Evolutionary conservation across 2,888 invertebrate genomes (phyloP).

Genomic region (Luffia ferchaultella): DNA sequence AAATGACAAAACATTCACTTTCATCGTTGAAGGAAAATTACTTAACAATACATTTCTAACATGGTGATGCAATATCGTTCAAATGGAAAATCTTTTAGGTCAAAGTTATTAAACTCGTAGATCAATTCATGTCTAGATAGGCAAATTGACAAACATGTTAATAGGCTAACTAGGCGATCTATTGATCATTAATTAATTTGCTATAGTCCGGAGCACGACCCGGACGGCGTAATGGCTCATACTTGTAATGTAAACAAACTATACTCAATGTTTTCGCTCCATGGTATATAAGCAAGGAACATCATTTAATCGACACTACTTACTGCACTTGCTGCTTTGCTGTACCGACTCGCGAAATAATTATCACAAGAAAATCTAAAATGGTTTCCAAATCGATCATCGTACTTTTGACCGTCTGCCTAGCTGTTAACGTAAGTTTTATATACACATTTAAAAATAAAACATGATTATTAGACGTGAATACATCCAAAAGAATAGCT

Average conservation of each 20-base stretch:
- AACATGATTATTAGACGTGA: too few species aligned
- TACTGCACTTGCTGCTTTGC: background rate
- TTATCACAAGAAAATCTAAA: background rate
- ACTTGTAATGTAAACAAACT: background rate
- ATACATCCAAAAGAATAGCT: too few species aligned
- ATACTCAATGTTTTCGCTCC: background rate
- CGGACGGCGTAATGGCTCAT: background rate
- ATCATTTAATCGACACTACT: background rate
- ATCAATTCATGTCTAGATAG: too few species aligned
- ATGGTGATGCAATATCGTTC: too few species aligned
- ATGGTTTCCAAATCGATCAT: constrained; percentile 26
- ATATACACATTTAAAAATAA: background rate
- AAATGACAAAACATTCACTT: too few species aligned
- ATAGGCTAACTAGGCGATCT: background rate
- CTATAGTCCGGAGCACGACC: background rate
- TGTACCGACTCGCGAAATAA: background rate
- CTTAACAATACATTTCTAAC: too few species aligned
- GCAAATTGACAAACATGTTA: background rate
- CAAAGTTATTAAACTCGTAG: too few species aligned
- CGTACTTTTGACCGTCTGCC: constrained; percentile 37
- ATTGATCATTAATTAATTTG: background rate
- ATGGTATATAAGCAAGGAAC: background rate
- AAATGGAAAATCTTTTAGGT: too few species aligned
- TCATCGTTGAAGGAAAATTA: too few species aligned
- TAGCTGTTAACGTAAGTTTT: constrained; percentile 33